These are phyloP conservation scores for Vulpes vulpes DNA, from an alignment of 2,113 vertebrate species.

Conservation along the genomic window DNA sequence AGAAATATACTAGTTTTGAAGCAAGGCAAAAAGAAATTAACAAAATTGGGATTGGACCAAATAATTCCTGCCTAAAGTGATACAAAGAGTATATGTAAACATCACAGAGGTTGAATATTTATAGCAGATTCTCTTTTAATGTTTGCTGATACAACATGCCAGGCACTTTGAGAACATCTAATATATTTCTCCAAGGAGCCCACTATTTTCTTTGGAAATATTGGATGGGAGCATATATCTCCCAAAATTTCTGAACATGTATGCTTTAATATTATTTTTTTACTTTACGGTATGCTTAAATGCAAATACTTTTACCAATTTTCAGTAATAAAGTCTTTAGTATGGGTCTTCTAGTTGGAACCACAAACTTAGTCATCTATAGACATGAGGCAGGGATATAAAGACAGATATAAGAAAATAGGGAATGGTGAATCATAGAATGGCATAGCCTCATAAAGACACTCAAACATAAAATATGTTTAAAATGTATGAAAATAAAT, in stretches of 20 bases:
- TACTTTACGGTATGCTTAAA: not conserved
- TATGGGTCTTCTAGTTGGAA: not conserved
- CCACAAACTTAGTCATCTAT: not conserved
- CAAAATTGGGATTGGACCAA: conserved; percentile 65
- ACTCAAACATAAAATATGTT: conserved; percentile 29
- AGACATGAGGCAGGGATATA: not conserved
- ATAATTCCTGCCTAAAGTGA: conserved; percentile 56
- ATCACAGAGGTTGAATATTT: conserved; percentile 76
- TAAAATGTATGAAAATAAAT: not conserved
- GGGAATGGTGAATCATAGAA: not conserved
- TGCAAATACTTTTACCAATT: not conserved
- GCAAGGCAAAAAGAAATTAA: conserved; percentile 64
- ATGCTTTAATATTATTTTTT: not conserved
- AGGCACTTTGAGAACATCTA: conserved; percentile 67
- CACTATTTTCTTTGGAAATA: not conserved
- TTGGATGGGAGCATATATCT: not conserved
- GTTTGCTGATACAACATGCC: conserved; percentile 75
- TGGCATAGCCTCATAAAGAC: not conserved
- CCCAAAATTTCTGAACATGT: conserved; percentile 34
- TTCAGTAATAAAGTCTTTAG: not conserved
- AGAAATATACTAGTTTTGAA: conserved; percentile 75
- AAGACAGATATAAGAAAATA: not conserved
- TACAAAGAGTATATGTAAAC: conserved; percentile 13
- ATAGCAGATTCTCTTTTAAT: conserved; percentile 83
- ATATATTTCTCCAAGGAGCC: conserved; percentile 41